Evolutionary conservation across 2,888 invertebrate genomes (phyloP).

Genomic region (Trichopria drosophilae): DNA sequence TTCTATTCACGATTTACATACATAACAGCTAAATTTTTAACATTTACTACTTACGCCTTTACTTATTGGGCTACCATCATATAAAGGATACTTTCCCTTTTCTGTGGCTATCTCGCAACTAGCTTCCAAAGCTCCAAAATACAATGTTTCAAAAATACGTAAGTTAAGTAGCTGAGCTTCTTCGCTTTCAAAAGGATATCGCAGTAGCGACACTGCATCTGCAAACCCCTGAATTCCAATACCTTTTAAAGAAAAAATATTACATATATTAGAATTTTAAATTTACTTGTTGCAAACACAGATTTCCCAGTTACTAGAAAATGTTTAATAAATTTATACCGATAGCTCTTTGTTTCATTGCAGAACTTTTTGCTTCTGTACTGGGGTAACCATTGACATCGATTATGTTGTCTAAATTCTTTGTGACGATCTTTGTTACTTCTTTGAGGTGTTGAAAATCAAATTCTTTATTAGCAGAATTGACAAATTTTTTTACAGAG

Average conservation of each 20-base stretch:
- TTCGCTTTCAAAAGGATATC: slow-evolving; percentile 87
- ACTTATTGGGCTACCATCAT: slow-evolving; percentile 87
- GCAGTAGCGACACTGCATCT: slow-evolving; percentile 91
- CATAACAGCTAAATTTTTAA: slow-evolving; percentile 1
- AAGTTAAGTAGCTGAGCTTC: slow-evolving; percentile 84
- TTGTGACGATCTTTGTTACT: slow-evolving; percentile 84
- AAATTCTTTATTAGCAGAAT: slow-evolving; percentile 71
- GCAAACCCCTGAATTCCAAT: slow-evolving; percentile 97
- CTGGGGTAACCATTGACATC: slow-evolving; percentile 96
- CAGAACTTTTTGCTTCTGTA: slow-evolving; percentile 82
- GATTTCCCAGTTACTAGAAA: background rate
- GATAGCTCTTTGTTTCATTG: slow-evolving; percentile 81
- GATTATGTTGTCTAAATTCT: slow-evolving; percentile 94
- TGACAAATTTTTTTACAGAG: slow-evolving; percentile 92
- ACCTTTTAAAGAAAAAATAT: slow-evolving; percentile 52
- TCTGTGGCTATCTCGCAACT: slow-evolving; percentile 90
- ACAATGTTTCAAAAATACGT: slow-evolving; percentile 97
- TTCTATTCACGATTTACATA: background rate
- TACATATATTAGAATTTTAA: background rate
- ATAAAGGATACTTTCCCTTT: slow-evolving; percentile 86
- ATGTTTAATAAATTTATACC: slow-evolving; percentile 55
- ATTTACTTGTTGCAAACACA: background rate
- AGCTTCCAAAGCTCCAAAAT: slow-evolving; percentile 93
- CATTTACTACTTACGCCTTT: slow-evolving; percentile 71
- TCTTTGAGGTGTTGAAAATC: slow-evolving; percentile 86